Conservation (phyloP, 1,140 invertebrate genomes). For the Pectinophora gossypiella region DNA sequence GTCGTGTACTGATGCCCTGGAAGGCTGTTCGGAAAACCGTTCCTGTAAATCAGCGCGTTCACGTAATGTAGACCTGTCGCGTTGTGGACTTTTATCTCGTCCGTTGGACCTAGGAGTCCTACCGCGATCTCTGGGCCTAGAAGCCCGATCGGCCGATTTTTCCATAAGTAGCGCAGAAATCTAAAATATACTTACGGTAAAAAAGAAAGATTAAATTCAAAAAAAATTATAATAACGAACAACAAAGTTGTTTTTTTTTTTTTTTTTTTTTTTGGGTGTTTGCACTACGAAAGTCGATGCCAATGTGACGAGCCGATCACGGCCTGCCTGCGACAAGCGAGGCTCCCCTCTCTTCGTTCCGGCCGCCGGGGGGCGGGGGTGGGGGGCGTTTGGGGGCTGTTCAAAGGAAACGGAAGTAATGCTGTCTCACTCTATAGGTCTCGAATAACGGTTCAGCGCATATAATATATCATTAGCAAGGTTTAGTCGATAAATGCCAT, state of each 20-base stretch:
- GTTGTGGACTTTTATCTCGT: neutral
- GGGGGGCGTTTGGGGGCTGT: neutral
- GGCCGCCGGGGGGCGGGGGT: neutral
- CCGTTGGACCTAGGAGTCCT: neutral
- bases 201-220: neutral
- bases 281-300: conserved; percentile 4
- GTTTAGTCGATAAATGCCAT: too few relatives aligned
- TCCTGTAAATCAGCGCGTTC: too few relatives aligned
- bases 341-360: neutral
- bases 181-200: neutral
- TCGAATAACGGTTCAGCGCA: conserved; percentile 4
- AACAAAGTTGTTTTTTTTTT: conserved; percentile 1
- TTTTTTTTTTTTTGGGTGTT: neutral
- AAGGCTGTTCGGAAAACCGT: too few relatives aligned
- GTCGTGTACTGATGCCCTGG: neutral
- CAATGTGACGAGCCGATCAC: neutral
- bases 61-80: too few relatives aligned
- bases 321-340: neutral
- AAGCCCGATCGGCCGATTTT: neutral
- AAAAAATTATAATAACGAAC: neutral
- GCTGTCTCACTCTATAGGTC: conserved; percentile 8
- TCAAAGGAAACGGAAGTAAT: neutral
- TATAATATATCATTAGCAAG: conserved; percentile 6
- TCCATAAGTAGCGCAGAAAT: neutral
- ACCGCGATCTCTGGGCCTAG: neutral